These are phyloP conservation scores for Tenualosa thibaudeaui DNA, from an alignment of 2,797 vertebrate genomes.

Conservation along the genomic window DNA sequence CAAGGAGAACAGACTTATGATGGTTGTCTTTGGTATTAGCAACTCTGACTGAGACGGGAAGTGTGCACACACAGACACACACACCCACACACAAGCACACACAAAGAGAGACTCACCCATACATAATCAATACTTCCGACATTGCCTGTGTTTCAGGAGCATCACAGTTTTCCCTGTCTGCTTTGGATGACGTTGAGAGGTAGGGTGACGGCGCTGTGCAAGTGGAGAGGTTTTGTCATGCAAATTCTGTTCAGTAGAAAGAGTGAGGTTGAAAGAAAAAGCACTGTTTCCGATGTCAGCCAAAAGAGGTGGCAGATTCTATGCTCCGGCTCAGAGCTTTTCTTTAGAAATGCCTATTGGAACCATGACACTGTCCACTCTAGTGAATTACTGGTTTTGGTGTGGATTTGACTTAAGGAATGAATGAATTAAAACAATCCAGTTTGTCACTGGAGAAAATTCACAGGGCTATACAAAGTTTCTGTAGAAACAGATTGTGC, in stretches of 20 bases:
- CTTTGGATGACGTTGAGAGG: neutral
- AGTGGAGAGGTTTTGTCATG: neutral
- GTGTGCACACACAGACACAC: neutral
- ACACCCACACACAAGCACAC: slow-evolving; percentile 10
- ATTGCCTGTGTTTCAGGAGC: neutral
- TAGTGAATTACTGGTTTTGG: neutral
- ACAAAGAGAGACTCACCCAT: neutral
- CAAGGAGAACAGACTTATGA: too few relatives aligned
- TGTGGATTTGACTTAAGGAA: too few relatives aligned
- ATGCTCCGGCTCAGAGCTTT: neutral
- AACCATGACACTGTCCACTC: neutral
- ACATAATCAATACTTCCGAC: neutral
- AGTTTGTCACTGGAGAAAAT: neutral
- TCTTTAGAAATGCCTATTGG: neutral
- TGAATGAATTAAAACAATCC: neutral
- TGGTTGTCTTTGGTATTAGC: too few relatives aligned
- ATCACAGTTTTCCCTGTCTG: neutral
- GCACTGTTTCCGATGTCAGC: neutral
- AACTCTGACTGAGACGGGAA: too few relatives aligned
- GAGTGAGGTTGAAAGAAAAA: neutral
- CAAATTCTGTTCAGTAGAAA: neutral
- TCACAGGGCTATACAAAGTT: neutral
- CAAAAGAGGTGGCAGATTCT: neutral
- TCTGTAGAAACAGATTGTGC: neutral
- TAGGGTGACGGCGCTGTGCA: neutral